A percentile compares a stretch with the other conserved stretches of the same genome.
phyloP scores from a whole-genome alignment of 2,113 vertebrate genomes.

The Oceanodroma tethys region DNA sequence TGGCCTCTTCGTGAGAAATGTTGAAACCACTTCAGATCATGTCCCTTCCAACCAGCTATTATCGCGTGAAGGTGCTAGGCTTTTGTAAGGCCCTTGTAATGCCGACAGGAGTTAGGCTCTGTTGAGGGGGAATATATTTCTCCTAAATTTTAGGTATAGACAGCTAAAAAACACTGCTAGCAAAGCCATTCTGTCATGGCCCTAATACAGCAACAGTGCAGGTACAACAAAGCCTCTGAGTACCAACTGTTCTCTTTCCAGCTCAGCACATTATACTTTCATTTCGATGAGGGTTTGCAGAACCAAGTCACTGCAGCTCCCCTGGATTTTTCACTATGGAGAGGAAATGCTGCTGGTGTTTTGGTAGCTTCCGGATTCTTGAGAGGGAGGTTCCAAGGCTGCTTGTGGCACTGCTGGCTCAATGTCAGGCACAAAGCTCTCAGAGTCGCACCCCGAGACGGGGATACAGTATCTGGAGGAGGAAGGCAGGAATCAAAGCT shows the following conservation, averaged over 20 bases:
- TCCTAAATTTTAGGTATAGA: not conserved
- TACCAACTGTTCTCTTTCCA: not conserved
- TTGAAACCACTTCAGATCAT: not conserved
- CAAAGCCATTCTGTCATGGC: not conserved
- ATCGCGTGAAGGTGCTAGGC: not conserved
- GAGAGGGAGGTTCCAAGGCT: not conserved
- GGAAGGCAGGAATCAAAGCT: not conserved
- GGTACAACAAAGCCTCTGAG: not conserved
- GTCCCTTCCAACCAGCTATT: not conserved
- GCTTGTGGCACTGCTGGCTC: not conserved
- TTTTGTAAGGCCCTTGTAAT: not conserved
- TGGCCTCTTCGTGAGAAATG: not conserved
- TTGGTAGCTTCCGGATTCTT: not conserved
- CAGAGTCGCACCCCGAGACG: accelerated
- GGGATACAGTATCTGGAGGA: not conserved
- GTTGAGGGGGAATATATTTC: not conserved
- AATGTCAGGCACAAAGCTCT: not conserved
- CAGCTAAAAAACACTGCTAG: not conserved
- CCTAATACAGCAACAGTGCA: not conserved
- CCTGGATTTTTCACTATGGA: not conserved
- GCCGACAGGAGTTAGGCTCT: not conserved
- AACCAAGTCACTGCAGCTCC: not conserved
- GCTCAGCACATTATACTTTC: not conserved
- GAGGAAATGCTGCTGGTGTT: not conserved
- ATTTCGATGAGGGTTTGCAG: not conserved